phyloP scores from a whole-genome alignment of 2,797 vertebrate species.

The Sebastolobus altivelis region DNA sequence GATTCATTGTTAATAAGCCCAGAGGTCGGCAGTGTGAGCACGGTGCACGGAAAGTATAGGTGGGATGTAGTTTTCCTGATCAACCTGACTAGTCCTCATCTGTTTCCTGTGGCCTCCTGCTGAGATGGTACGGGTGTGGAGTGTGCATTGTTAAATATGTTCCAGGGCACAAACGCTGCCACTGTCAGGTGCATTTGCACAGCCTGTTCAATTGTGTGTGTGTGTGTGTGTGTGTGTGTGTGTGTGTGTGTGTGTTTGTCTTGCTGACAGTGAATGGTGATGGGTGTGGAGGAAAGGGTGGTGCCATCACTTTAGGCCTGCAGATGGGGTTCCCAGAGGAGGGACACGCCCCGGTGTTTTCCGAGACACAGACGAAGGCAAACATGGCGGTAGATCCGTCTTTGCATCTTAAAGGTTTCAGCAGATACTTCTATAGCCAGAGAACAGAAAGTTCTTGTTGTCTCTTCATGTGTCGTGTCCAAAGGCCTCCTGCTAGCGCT shows the following conservation, averaged over 20 bases:
- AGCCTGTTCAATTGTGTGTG: slow-evolving; percentile 48
- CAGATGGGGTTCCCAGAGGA: slow-evolving; percentile 82
- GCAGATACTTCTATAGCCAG: slow-evolving; percentile 42
- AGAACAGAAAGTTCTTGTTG: slow-evolving; percentile 53
- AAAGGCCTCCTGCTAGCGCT: slow-evolving; percentile 68
- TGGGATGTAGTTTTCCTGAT: slow-evolving; percentile 73
- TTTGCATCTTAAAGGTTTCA: slow-evolving; percentile 64
- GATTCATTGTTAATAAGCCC: slow-evolving; percentile 81
- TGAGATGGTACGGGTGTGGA: slow-evolving; percentile 71
- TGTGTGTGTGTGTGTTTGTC: slow-evolving; percentile 43
- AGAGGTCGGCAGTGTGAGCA: slow-evolving; percentile 61
- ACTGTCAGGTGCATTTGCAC: slow-evolving; percentile 67
- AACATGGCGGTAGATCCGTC: slow-evolving; percentile 64
- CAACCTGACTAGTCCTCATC: slow-evolving; percentile 80
- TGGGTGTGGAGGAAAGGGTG: slow-evolving; percentile 79
- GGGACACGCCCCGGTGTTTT: slow-evolving; percentile 81
- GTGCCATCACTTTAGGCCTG: slow-evolving; percentile 71
- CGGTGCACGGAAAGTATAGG: slow-evolving; percentile 50
- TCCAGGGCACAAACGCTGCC: slow-evolving; percentile 75
- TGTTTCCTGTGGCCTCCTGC: slow-evolving; percentile 81
- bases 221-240: background rate
- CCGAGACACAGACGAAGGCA: slow-evolving; percentile 63
- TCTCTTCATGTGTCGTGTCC: slow-evolving; percentile 59
- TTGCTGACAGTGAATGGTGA: slow-evolving; percentile 65
- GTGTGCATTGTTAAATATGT: slow-evolving; percentile 82